Base-by-base conservation (phyloP, 2,797 vertebrate species). In the Diglossa cyanea region DNA sequence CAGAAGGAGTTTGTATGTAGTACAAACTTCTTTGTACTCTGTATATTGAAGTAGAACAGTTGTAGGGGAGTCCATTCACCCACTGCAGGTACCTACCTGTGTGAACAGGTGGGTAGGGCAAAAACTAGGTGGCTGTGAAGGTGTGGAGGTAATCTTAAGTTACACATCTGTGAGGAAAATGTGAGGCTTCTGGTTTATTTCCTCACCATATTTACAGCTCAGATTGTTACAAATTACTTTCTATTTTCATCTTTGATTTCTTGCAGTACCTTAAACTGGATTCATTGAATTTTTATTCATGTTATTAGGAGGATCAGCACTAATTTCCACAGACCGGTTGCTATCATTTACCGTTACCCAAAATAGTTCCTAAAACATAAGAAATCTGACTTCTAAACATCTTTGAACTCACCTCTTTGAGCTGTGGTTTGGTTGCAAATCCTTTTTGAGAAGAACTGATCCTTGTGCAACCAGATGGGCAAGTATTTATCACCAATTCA, bases 321-420 rank as follows among this genome's bases (percentile, higher is more conserved):
- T 71, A 48, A 76, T 54, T 61, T 82, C 53, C 42, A 30, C 23
- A 82, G 35, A 28, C 1, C 4, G 7, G 6, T 66, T 66, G 30
- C 35, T 33, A 31, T 40, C 3, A 31, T 82, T 67, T 71, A 50
- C 14, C 65, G 21, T 45, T 51, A 89, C 7, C 5, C 20, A 57
- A 50, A 91, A 65, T 21, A 67, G 5, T n/a, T 71, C 19, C 50
- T 68, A 73, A 92, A 80, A 48, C 26, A 47, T 87, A 87, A 44
- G 11, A 63, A 79, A 44, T 74, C 28, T 71, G 50, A 33, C 21
- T 72, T 77, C 35, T 31, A 68, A 79, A 58, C 0, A 0, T 26
- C 39, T 80, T 19, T 45, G 7, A 71, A 94, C 74, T 84, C 71
- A 94, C 67, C 82, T 85, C 28, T 85, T 79, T 54, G 33, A 77